Evolutionary conservation across 2,113 vertebrate species (phyloP).

Genomic region (Eleginops maclovinus): DNA sequence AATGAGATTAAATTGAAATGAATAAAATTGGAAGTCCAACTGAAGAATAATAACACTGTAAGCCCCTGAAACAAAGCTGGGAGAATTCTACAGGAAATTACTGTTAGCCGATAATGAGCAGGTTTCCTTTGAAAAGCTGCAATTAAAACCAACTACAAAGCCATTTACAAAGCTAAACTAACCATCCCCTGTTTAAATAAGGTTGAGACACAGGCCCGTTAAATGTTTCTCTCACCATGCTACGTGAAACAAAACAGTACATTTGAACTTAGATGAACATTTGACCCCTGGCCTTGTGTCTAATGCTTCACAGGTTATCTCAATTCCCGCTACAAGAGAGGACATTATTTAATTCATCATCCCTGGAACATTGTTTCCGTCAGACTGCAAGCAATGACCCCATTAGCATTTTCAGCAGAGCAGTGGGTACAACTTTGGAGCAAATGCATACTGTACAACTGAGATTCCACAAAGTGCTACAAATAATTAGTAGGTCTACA

Average conservation of each 20-base stretch:
- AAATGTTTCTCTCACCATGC: conserved; percentile 13
- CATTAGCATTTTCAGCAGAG: conserved; percentile 64
- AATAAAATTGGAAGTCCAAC: conserved; percentile 24
- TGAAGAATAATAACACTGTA: neutral
- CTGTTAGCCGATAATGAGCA: conserved; percentile 17
- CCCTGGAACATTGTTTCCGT: conserved; percentile 54
- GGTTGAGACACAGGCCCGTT: conserved; percentile 24
- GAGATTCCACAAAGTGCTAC: conserved; percentile 29
- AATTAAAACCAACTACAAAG: conserved; percentile 52
- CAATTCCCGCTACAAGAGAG: conserved; percentile 33
- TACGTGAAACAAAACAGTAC: conserved; percentile 32
- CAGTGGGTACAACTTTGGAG: conserved; percentile 28
- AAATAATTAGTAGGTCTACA: conserved; percentile 16
- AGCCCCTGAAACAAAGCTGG: conserved; percentile 35
- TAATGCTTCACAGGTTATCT: conserved; percentile 50
- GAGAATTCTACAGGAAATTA: conserved; percentile 23
- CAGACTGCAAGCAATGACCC: conserved; percentile 57
- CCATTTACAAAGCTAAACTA: conserved; percentile 26
- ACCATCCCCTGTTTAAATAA: conserved; percentile 30
- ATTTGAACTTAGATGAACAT: conserved; percentile 50
- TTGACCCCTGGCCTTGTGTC: conserved; percentile 54
- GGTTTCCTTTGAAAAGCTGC: conserved; percentile 27
- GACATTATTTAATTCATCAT: conserved; percentile 66
- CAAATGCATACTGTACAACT: conserved; percentile 28
- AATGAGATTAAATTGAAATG: conserved; percentile 25